These are phyloP conservation scores for Drosophila arizonae DNA, from an alignment of 1,140 invertebrate genomes.

Conservation along the genomic window DNA sequence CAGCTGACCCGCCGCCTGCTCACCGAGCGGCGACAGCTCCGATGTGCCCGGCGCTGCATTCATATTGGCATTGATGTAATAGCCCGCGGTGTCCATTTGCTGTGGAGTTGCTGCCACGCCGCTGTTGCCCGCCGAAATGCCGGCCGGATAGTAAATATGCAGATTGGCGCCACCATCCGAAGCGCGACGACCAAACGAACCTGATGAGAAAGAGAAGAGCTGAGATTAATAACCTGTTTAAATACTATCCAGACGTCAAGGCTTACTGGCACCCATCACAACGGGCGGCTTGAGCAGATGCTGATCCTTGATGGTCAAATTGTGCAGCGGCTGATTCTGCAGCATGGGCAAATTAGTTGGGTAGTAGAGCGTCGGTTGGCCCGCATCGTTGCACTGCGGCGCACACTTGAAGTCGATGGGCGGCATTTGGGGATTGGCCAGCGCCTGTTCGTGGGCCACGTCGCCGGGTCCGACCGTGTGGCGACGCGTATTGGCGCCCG, in stretches of 20 bases:
- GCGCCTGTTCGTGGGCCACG: slow-evolving; percentile 89
- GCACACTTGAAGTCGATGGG: slow-evolving; percentile 79
- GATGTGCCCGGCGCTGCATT: slow-evolving; percentile 33
- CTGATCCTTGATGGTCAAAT: slow-evolving; percentile 95
- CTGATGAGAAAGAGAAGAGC: slow-evolving; percentile 59
- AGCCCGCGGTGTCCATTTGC: slow-evolving; percentile 59
- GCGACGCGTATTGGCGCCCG: slow-evolving; percentile 85
- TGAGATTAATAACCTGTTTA: background rate
- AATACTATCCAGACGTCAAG: background rate
- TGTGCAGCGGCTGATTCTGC: slow-evolving; percentile 89
- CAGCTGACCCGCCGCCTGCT: slow-evolving; percentile 50
- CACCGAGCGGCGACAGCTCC: slow-evolving; percentile 58
- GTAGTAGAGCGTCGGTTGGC: slow-evolving; percentile 84
- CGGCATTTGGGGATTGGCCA: slow-evolving; percentile 76
- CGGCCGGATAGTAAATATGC: slow-evolving; percentile 88
- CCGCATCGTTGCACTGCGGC: slow-evolving; percentile 57
- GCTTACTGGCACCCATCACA: slow-evolving; percentile 92
- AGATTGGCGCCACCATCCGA: slow-evolving; percentile 98
- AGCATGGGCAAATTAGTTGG: slow-evolving; percentile 90
- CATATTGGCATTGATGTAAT: slow-evolving; percentile 66
- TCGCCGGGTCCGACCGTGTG: slow-evolving; percentile 97
- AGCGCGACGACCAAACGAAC: slow-evolving; percentile 93
- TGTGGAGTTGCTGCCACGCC: slow-evolving; percentile 17
- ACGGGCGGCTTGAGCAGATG: slow-evolving; percentile 96
- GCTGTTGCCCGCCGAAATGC: slow-evolving; percentile 43